phyloP scores from a whole-genome alignment of 2,797 vertebrate genomes.

The Bovichtus variegatus region DNA sequence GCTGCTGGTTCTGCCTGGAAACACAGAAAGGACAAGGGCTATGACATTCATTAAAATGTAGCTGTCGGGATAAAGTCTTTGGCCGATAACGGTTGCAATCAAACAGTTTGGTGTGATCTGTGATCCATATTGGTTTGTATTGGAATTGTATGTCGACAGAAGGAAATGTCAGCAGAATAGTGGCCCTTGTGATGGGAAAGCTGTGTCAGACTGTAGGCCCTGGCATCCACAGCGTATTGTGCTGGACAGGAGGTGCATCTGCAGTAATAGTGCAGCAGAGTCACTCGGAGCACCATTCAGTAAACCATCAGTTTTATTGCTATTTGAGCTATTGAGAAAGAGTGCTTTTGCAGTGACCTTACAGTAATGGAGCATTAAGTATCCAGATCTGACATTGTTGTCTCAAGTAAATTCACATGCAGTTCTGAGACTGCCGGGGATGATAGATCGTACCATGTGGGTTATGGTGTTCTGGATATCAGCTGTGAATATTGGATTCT shows the following conservation, averaged over 20 bases:
- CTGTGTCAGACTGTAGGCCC: slow-evolving; percentile 23
- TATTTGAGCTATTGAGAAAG: background rate
- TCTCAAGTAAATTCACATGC: background rate
- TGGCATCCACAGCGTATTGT: background rate
- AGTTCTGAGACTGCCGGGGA: background rate
- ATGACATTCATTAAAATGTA: background rate
- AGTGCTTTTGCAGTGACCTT: background rate
- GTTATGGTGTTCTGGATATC: background rate
- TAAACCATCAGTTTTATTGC: slow-evolving; percentile 9
- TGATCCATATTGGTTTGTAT: slow-evolving; percentile 2
- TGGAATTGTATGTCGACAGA: slow-evolving; percentile 8
- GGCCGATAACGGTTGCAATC: background rate
- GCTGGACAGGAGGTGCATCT: slow-evolving; percentile 19
- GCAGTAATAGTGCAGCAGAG: slow-evolving; percentile 28
- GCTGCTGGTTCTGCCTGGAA: slow-evolving; percentile 8
- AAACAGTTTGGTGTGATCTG: background rate
- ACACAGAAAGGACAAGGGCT: background rate
- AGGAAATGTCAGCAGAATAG: slow-evolving; percentile 21
- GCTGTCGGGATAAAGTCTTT: background rate
- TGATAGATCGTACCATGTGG: background rate
- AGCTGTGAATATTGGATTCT: background rate
- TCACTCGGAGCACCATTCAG: background rate
- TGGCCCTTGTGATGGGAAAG: slow-evolving; percentile 20
- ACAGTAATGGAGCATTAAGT: background rate
- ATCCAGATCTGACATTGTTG: background rate